A percentile compares a stretch with the other conserved stretches of the same genome.
These are phyloP conservation scores for Sinocyclocheilus anshuiensis DNA, from an alignment of 2,113 vertebrate species.

Conservation along the genomic window DNA sequence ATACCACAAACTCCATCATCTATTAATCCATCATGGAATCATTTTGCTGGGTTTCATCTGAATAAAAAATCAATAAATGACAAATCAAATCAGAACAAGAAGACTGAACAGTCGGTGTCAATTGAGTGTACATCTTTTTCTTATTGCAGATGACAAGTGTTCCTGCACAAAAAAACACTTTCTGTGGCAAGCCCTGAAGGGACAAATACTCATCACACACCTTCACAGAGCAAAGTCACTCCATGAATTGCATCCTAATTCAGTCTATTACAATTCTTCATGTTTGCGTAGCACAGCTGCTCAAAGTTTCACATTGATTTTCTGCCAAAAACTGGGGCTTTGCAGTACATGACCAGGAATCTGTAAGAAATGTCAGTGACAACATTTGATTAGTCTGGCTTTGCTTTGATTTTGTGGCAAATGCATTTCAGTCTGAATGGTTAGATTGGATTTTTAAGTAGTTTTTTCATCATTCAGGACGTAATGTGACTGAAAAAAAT, in stretches of 20 bases:
- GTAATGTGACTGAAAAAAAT: neutral
- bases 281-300: neutral
- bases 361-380: neutral
- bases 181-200: neutral
- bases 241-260: constrained; percentile 7
- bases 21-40: neutral
- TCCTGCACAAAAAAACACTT: neutral
- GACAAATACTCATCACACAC: constrained; percentile 14
- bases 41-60: neutral
- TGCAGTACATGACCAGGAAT: neutral
- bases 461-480: neutral
- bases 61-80: constrained; percentile 7
- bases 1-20: constrained; percentile 1
- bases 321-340: neutral
- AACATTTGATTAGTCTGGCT: constrained; percentile 20
- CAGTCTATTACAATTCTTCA: neutral
- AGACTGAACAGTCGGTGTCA: neutral
- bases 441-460: neutral
- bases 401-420: constrained; percentile 3
- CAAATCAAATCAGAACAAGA: neutral
- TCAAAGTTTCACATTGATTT: constrained; percentile 17
- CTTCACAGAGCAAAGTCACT: neutral
- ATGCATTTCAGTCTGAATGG: constrained; percentile 1
- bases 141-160: neutral
- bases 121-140: neutral